Conservation (phyloP, 92 coral and sea anemone genomes). For the Palythoa grandiflora region DNA sequence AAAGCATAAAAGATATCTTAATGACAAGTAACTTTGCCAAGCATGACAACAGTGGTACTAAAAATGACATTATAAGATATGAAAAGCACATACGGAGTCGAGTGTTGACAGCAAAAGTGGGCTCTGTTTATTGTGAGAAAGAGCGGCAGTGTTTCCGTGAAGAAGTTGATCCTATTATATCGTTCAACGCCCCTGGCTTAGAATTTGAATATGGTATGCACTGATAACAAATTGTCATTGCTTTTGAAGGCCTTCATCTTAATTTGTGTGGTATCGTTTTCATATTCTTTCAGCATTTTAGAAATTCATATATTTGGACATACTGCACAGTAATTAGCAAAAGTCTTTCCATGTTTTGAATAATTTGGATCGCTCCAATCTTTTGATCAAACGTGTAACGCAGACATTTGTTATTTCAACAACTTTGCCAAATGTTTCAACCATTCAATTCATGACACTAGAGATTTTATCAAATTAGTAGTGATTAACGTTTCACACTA, state of each 20-base stretch:
- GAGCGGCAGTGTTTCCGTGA: constrained; percentile 37
- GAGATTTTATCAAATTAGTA: no score
- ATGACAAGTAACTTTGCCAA: neutral
- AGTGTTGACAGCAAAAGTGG: constrained; percentile 32
- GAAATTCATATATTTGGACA: neutral
- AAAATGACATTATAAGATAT: constrained; percentile 18
- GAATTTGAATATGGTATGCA: constrained; percentile 32
- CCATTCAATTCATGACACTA: no score
- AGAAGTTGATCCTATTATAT: constrained; percentile 7
- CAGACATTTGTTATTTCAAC: neutral
- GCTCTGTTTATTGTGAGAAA: constrained; percentile 17
- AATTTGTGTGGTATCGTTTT: constrained; percentile 27
- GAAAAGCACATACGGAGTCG: constrained; percentile 6
- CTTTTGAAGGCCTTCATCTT: neutral
- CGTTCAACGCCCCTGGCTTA: constrained; percentile 41
- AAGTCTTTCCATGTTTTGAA: constrained; percentile 10
- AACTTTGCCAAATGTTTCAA: neutral
- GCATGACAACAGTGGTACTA: neutral
- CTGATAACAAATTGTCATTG: constrained; percentile 42
- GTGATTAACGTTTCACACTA: no score
- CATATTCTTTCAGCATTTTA: constrained; percentile 13
- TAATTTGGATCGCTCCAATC: neutral
- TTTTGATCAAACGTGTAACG: neutral
- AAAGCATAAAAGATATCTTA: neutral
- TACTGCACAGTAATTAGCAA: neutral